Base-by-base conservation (phyloP, 2,888 invertebrate genomes). In the Noctua fimbriata region DNA sequence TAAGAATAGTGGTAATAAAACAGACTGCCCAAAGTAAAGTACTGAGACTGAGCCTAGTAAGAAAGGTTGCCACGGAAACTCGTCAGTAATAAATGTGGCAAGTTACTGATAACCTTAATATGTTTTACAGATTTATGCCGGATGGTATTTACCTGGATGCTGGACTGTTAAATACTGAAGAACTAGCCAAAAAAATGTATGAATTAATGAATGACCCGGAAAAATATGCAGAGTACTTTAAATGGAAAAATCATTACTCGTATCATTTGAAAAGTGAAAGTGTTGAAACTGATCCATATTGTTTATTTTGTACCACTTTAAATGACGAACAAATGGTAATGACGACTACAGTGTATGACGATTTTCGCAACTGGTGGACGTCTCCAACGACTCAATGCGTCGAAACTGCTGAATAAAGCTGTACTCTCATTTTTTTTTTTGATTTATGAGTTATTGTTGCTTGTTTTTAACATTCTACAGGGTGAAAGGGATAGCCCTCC, bases 241-340 rank as follows among this genome's bases (percentile, higher is more conserved):
- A 89, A 36, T 94, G 93, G 93, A 90, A 86, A 81, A 92, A 92
- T 32, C 89, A 92, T 79, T 93, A 93, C 66, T 88, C 90, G 4
- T 93, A 89, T 80, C 88, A 91, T 69, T 69, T 78, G 73, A 44
- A 82, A 69, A 44, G 18, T 10, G 89, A 85, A 41, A 84, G 83
- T 41, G 84, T 87, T 12, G 90, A 91, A 0, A 89, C 91, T 0
- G 88, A 92, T 6, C 89, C 89, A 6, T 88, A 90, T 32, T 93
- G 93, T 86, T 85, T 84, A 41, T 86, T 93, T 52, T 93, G 93
- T 76, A 80, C 85, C 0, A 86, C 83, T 66, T 82, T 92, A 32
- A 90, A 92, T 65, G 74, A 91, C 41, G 69, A 90, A 44, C 55
- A 87, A 44, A 83, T 87, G 72, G 79, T 90, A 10, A 77, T 83